Base-by-base conservation (phyloP, 1,140 invertebrate genomes). In the Rhopalosiphum maidis region DNA sequence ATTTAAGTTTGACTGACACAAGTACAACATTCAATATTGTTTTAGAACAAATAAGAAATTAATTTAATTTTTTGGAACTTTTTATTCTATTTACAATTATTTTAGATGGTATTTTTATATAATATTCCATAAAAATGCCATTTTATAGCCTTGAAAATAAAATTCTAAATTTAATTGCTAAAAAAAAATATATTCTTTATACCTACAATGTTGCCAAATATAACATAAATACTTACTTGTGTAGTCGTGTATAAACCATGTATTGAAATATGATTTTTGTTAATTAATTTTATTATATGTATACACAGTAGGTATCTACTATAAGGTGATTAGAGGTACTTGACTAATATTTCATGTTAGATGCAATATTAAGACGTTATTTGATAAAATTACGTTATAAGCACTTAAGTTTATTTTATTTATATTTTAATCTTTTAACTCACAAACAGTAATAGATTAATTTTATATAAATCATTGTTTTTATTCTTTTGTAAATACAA, bases 401-500 rank as follows among this genome's bases (percentile, higher is more conserved):
- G 51, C 88, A 90, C 35, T 60, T 90, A 37, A 55, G 54, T 55
- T 90, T 55, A 55, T 35, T 55, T 55, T 51, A 54, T 88, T 88
- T 89, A 37, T 90, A 22, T 90, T 90, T 60, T 41, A 55, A 87
- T 60, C 35, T 43, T 60, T 41, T 41, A 87, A 90, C 35, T 43
- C 51, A 30, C 88, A 90, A 54, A 90, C 35, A 30, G 54, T 60
- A 90, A 90, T 90, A 55, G 37, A 48, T 51, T 89, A 89, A 35
- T 54, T 55, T 90, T 25, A 90, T 41, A 55, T 41, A 87, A 87
- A 87, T 46, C 25, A 60, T 60, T 60, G 88, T 90, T 90, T 25
- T 54, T 89, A 37, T 89, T 89, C 30, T 88, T 77, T 88, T 88
- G 87, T 88, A 88, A 35, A 88, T 88, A 88, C 18, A 88, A 88